Evolutionary conservation across 2,113 vertebrate species (phyloP).

Genomic region (Erythrocercus mccallii): DNA sequence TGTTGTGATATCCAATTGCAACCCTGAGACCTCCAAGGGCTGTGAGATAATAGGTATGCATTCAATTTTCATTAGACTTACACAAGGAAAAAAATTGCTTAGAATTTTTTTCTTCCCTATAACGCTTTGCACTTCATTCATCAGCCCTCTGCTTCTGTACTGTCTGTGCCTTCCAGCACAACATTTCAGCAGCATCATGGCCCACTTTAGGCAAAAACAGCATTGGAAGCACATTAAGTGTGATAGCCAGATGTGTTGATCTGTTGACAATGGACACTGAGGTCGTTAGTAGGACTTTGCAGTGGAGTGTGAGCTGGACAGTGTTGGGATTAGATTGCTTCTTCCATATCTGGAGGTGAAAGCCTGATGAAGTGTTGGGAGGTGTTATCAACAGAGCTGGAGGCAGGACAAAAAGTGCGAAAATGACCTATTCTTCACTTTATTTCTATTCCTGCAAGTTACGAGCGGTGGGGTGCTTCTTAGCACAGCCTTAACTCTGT

Average conservation of each 20-base stretch:
- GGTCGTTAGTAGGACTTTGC: neutral
- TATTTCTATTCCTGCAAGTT: neutral
- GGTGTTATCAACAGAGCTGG: neutral
- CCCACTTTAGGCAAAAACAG: neutral
- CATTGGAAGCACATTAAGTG: accelerated
- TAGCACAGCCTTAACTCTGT: neutral
- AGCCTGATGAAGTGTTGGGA: slow-evolving; percentile 5
- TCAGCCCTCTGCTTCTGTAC: neutral
- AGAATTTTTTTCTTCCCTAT: neutral
- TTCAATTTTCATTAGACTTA: neutral
- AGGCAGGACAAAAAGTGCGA: neutral
- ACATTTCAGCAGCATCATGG: neutral
- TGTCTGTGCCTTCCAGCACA: neutral
- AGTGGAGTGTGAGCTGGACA: neutral
- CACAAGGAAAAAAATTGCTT: neutral
- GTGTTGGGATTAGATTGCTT: neutral
- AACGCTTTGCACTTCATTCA: neutral
- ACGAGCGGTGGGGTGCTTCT: neutral
- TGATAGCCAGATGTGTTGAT: neutral
- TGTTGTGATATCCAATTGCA: neutral
- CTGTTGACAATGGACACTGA: neutral
- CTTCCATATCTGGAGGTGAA: neutral
- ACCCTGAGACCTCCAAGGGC: neutral
- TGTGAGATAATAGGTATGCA: neutral
- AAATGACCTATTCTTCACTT: neutral